These are phyloP conservation scores for Lochmaea capreae DNA, from an alignment of 2,888 invertebrate genomes.

Conservation along the genomic window DNA sequence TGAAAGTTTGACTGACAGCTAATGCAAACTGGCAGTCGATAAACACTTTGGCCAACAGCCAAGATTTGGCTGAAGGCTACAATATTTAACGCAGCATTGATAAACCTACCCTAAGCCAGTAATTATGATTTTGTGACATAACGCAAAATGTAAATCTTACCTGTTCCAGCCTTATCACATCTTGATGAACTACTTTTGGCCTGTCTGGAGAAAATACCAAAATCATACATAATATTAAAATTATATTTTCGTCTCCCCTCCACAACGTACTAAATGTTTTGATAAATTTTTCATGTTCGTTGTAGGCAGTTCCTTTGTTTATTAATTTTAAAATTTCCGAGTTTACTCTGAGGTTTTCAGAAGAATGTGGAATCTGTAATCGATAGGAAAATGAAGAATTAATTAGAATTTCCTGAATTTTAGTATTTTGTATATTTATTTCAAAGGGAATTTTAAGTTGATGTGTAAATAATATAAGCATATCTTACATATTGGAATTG, in stretches of 20 bases:
- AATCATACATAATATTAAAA: slow-evolving; percentile 91
- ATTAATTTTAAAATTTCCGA: slow-evolving; percentile 92
- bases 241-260: slow-evolving; percentile 89
- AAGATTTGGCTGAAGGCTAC: too few species aligned
- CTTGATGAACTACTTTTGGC: slow-evolving; percentile 82
- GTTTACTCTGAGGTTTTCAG: slow-evolving; percentile 82
- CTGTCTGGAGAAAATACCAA: slow-evolving; percentile 89
- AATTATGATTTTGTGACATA: too few species aligned
- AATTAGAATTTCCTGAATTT: background rate
- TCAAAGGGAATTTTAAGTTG: too few species aligned
- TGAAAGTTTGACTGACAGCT: too few species aligned
- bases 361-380: slow-evolving; percentile 81
- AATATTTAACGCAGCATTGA: too few species aligned
- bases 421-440: background rate
- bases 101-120: too few species aligned
- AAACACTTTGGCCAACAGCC: too few species aligned
- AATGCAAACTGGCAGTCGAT: too few species aligned
- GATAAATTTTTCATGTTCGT: slow-evolving; percentile 87
- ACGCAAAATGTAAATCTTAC: slow-evolving; percentile 65
- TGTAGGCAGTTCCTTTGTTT: slow-evolving; percentile 84
- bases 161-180: slow-evolving; percentile 88
- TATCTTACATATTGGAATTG: too few species aligned
- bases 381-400: background rate
- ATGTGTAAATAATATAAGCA: too few species aligned
- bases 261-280: slow-evolving; percentile 87